Conservation (phyloP, 2,113 vertebrate genomes). For the Cercopithecus mona region DNA sequence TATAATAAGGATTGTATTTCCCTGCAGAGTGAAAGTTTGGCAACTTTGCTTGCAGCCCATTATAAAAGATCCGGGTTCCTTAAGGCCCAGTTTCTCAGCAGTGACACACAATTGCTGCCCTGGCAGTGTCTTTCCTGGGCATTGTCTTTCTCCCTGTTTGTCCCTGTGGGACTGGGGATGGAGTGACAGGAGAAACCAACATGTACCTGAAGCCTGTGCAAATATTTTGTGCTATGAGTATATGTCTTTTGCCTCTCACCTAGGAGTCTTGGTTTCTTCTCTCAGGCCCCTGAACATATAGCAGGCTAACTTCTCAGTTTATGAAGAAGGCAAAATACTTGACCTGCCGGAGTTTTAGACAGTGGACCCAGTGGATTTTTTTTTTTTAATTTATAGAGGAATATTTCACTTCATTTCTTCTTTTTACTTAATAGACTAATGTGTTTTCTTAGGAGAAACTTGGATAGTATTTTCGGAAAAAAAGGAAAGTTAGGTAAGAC, state of each 20-base stretch:
- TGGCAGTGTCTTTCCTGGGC: fast-evolving
- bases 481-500: neutral
- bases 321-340: neutral
- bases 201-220: fast-evolving
- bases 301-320: neutral
- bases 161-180: neutral
- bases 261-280: neutral
- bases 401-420: neutral
- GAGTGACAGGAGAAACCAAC: neutral
- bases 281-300: neutral
- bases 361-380: neutral
- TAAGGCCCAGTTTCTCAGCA: neutral
- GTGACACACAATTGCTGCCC: neutral
- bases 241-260: neutral
- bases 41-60: neutral
- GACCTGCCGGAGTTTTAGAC: neutral
- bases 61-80: neutral
- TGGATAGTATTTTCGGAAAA: neutral
- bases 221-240: neutral
- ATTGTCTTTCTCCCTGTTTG: neutral
- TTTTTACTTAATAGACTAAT: neutral
- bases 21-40: neutral
- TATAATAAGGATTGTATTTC: neutral
- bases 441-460: neutral
- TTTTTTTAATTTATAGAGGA: neutral